phyloP scores from a whole-genome alignment of 2,888 invertebrate genomes.

The Meteorus colon region DNA sequence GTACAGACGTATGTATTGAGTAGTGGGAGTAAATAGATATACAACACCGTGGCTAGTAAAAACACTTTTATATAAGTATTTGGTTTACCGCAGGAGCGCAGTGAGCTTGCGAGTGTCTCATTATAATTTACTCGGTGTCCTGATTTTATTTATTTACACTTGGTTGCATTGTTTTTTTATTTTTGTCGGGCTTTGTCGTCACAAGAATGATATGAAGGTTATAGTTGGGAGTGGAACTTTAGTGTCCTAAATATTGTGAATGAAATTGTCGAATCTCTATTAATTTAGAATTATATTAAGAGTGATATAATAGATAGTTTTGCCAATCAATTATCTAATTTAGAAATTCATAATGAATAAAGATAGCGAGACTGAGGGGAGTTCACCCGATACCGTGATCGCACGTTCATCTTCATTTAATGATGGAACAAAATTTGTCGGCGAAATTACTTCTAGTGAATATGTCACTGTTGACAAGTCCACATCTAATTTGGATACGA shows the following conservation, averaged over 20 bases:
- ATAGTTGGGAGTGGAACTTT: background rate
- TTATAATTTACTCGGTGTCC: background rate
- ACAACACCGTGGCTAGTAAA: constrained; percentile 48
- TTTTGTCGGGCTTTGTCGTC: background rate
- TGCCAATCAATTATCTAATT: too few species aligned
- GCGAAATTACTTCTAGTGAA: constrained; percentile 55
- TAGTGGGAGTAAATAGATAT: constrained; percentile 14
- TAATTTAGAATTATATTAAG: background rate
- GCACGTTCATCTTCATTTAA: constrained; percentile 63
- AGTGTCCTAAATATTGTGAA: background rate
- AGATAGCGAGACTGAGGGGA: constrained; percentile 62
- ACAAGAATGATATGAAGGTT: background rate
- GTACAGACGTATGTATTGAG: background rate
- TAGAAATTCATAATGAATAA: constrained; percentile 36
- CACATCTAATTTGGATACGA: constrained; percentile 65
- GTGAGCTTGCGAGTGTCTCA: constrained; percentile 50
- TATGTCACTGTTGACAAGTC: constrained; percentile 61
- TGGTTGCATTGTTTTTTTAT: background rate
- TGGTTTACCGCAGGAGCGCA: constrained; percentile 60
- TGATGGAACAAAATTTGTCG: constrained; percentile 54
- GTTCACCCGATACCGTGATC: constrained; percentile 65
- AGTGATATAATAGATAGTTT: background rate
- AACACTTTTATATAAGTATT: constrained; percentile 67
- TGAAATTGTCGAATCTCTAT: background rate
- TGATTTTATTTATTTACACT: constrained; percentile 6